phyloP scores from a whole-genome alignment of 2,888 invertebrate genomes.

The Callimorpha dominula region DNA sequence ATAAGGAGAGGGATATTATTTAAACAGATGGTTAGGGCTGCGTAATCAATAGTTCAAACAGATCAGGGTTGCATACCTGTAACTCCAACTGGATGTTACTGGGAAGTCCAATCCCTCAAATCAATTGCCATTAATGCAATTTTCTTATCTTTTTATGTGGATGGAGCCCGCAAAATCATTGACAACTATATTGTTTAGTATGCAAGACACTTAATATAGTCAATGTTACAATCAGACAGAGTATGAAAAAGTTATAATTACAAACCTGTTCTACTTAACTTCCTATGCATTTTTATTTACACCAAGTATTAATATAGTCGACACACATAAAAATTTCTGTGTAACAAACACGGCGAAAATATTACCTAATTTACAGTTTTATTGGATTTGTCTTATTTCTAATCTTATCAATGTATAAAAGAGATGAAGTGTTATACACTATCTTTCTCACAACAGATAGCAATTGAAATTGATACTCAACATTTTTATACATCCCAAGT shows the following conservation, averaged over 20 bases:
- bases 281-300: constrained; percentile 6
- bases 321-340: neutral
- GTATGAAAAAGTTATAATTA: constrained; percentile 2
- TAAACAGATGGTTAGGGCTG: no score
- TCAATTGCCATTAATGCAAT: neutral
- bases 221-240: neutral
- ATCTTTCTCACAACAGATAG: constrained; percentile 7
- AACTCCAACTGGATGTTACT: no score
- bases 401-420: constrained; percentile 12
- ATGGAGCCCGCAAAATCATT: neutral
- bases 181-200: neutral
- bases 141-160: neutral
- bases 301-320: neutral
- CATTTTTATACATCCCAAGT: neutral
- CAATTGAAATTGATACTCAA: neutral
- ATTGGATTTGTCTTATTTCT: neutral
- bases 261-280: constrained; percentile 10
- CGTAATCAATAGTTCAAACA: no score
- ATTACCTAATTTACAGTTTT: neutral
- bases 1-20: no score
- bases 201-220: neutral
- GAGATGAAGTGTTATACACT: neutral
- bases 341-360: neutral
- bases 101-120: neutral
- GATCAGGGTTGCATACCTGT: no score